Percentiles rank a stretch among this genome's conserved stretches.
phyloP scores from a whole-genome alignment of 2,888 invertebrate species.

The Eubasilissa splendida region DNA sequence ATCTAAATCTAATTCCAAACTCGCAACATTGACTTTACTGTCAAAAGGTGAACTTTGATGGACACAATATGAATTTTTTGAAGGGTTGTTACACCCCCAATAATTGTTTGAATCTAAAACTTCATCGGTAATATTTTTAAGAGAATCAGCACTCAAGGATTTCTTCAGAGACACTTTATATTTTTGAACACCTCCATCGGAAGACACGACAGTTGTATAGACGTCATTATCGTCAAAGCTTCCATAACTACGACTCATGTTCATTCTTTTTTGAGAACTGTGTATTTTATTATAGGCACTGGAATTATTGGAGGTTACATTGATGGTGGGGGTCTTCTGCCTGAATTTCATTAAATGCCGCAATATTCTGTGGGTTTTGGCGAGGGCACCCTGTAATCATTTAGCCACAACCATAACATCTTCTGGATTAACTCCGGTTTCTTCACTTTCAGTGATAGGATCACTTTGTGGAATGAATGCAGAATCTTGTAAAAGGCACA shows the following conservation, averaged over 20 bases:
- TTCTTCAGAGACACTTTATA: conserved; percentile 37
- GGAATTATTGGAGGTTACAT: conserved; percentile 11
- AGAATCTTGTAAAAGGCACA: conserved; percentile 51
- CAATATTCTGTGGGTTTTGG: conserved; percentile 55
- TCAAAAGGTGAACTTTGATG: conserved; percentile 22
- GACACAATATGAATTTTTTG: conserved; percentile 7
- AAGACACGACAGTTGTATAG: conserved; percentile 26
- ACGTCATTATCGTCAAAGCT: conserved; percentile 49
- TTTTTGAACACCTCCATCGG: conserved; percentile 22
- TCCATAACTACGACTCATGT: conserved; percentile 50
- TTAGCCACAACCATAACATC: conserved; percentile 55
- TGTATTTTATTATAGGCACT: conserved; percentile 17
- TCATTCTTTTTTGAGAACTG: conserved; percentile 14
- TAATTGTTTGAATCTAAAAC: conserved; percentile 26
- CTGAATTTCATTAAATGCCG: conserved; percentile 51
- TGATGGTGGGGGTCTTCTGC: conserved; percentile 36
- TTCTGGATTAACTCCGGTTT: conserved; percentile 47
- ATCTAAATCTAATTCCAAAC: conserved; percentile 47
- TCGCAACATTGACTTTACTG: conserved; percentile 7
- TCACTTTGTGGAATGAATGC: conserved; percentile 42
- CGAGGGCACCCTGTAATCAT: conserved; percentile 57
- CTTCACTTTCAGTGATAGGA: conserved; percentile 23
- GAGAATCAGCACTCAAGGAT: conserved; percentile 48
- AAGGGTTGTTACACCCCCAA: neutral
- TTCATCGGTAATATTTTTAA: conserved; percentile 27